phyloP scores from a whole-genome alignment of 1,140 invertebrate genomes.

The Chymomyza costata region DNA sequence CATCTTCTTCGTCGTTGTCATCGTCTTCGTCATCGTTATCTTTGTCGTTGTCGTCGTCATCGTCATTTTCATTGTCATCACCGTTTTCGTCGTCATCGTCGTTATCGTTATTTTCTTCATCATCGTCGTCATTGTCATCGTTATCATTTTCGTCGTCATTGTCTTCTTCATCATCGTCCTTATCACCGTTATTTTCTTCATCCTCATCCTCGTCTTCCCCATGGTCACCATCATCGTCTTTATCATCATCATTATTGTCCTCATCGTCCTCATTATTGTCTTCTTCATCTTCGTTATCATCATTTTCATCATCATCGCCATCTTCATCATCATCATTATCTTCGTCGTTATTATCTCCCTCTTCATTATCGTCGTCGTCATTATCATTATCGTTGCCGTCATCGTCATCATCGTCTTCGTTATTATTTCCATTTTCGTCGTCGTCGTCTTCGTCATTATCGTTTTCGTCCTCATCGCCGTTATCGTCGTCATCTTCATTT shows the following conservation, averaged over 20 bases:
- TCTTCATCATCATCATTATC: slow-evolving; percentile 43
- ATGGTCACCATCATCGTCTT: slow-evolving; percentile 66
- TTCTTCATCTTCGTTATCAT: slow-evolving; percentile 67
- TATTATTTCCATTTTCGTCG: slow-evolving; percentile 27
- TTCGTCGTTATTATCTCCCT: slow-evolving; percentile 47
- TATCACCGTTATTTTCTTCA: slow-evolving; percentile 6
- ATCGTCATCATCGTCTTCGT: slow-evolving; percentile 8
- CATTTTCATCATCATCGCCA: slow-evolving; percentile 75
- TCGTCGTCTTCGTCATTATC: slow-evolving; percentile 47
- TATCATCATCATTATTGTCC: slow-evolving; percentile 21
- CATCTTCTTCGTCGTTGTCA: slow-evolving; percentile 9
- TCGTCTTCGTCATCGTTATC: slow-evolving; percentile 22
- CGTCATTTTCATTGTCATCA: slow-evolving; percentile 18
- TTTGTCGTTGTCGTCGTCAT: slow-evolving; percentile 21
- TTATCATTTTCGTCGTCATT: slow-evolving; percentile 50
- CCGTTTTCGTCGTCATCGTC: slow-evolving; percentile 34
- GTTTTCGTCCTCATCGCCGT: slow-evolving; percentile 59
- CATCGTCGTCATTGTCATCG: slow-evolving; percentile 47
- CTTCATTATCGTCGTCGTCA: slow-evolving; percentile 19
- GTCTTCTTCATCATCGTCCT: slow-evolving; percentile 26
- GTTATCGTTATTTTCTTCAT: slow-evolving; percentile 32
- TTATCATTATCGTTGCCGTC: slow-evolving; percentile 17
- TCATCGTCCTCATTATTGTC: slow-evolving; percentile 53
- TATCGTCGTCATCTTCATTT: slow-evolving; percentile 52
- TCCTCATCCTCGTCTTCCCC: slow-evolving; percentile 17